Percentiles rank a stretch among this genome's conserved stretches.
Conservation (phyloP, 2,888 invertebrate species). For the Drosophila anomelani region DNA sequence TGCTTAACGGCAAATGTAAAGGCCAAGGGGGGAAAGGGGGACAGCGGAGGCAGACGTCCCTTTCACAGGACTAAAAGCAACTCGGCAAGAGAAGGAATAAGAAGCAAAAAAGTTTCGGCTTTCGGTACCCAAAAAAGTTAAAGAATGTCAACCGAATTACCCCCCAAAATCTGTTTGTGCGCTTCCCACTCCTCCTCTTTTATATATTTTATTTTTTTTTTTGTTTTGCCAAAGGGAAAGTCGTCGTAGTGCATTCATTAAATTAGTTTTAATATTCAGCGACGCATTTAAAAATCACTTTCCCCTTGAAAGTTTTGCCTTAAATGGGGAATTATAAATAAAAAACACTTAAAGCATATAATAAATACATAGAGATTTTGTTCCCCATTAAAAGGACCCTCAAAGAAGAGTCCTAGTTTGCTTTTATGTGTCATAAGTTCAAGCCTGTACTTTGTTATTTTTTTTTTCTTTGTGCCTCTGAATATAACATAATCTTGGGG, state of each 20-base stretch:
- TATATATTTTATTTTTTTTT: not conserved
- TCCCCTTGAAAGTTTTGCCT: conserved; percentile 2
- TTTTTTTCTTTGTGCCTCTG: not conserved
- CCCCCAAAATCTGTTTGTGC: conserved; percentile 8
- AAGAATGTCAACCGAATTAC: conserved; percentile 35
- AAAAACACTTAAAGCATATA: too few relatives aligned
- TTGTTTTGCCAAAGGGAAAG: conserved; percentile 21
- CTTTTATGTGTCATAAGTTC: conserved; percentile 4
- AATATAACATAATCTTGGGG: not conserved
- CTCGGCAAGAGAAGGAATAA: not conserved
- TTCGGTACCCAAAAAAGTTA: conserved; percentile 18
- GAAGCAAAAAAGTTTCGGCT: conserved; percentile 16
- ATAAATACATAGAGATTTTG: too few relatives aligned
- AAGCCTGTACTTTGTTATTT: not conserved
- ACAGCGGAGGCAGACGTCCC: conserved; percentile 12
- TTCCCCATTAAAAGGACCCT: not conserved
- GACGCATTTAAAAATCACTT: conserved; percentile 33
- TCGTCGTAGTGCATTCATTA: conserved; percentile 54
- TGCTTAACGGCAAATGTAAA: conserved; percentile 21
- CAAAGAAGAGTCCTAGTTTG: not conserved
- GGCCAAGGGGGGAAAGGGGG: not conserved
- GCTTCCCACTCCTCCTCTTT: not conserved
- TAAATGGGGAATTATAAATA: conserved; percentile 3
- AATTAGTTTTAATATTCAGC: conserved; percentile 44
- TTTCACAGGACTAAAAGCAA: conserved; percentile 13